Evolutionary conservation across 2,113 vertebrate genomes (phyloP).

Genomic region (Strigops habroptila): DNA sequence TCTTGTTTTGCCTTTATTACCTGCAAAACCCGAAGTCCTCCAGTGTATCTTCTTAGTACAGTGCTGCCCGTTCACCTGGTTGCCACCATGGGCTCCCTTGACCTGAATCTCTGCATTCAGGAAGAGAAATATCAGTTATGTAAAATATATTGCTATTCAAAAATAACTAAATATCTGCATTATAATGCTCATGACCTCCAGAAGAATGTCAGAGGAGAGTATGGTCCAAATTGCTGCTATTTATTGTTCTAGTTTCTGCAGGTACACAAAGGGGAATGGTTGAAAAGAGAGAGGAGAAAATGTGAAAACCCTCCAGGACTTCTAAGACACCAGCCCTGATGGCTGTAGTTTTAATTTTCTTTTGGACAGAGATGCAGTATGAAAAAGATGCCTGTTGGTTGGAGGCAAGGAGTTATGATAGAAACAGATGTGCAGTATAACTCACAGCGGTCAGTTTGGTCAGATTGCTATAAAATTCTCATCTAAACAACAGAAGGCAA

Average conservation of each 20-base stretch:
- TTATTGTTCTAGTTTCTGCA: neutral
- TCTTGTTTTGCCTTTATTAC: neutral
- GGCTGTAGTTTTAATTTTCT: neutral
- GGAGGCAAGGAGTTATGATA: neutral
- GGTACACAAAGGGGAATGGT: neutral
- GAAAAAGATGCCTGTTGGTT: neutral
- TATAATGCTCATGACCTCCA: neutral
- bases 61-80: neutral
- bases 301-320: neutral
- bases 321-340: too few species aligned
- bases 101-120: neutral
- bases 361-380: neutral
- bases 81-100: neutral
- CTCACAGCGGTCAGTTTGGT: neutral
- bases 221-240: neutral
- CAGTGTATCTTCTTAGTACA: fast-evolving
- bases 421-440: neutral
- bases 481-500: neutral
- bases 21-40: neutral
- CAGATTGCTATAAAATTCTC: neutral
- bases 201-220: neutral
- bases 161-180: neutral
- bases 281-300: neutral
- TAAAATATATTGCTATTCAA: neutral
- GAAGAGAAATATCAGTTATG: neutral